Percentiles rank a stretch among this genome's conserved stretches.
Evolutionary conservation across 2,113 vertebrate genomes (phyloP).

Genomic region (Vicugna pacos): DNA sequence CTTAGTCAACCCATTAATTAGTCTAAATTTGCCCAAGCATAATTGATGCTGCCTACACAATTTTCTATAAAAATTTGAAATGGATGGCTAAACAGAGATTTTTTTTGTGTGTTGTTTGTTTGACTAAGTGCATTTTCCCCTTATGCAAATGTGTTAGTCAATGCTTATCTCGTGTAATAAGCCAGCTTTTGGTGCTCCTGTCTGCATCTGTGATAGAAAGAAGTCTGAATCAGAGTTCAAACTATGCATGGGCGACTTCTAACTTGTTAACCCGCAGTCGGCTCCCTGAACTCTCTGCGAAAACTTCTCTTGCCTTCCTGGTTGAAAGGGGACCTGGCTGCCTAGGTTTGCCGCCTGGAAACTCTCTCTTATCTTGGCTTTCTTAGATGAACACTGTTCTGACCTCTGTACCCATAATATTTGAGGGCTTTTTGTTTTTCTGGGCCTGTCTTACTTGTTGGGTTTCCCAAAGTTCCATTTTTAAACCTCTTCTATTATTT

Average conservation of each 20-base stretch:
- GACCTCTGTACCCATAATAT: neutral
- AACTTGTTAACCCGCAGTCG: neutral
- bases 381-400: neutral
- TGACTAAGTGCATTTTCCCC: conserved; percentile 78
- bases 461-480: neutral
- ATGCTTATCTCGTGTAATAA: conserved; percentile 67
- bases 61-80: conserved; percentile 85
- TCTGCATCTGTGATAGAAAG: conserved; percentile 50
- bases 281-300: neutral
- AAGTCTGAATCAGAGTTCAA: neutral
- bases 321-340: neutral
- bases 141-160: conserved; percentile 75
- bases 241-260: neutral
- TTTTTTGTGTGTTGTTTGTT: conserved; percentile 75
- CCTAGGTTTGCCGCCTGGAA: neutral
- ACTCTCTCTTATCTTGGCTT: neutral
- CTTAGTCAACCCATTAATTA: conserved; percentile 86
- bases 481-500: neutral
- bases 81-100: conserved; percentile 84
- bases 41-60: conserved; percentile 85
- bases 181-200: conserved; percentile 22
- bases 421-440: neutral
- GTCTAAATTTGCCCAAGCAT: conserved; percentile 85
- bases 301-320: neutral
- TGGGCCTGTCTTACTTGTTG: neutral